Percentiles rank a stretch among this genome's conserved stretches.
Evolutionary conservation across 2,888 invertebrate genomes (phyloP).

Genomic region (Drosophila picticornis): DNA sequence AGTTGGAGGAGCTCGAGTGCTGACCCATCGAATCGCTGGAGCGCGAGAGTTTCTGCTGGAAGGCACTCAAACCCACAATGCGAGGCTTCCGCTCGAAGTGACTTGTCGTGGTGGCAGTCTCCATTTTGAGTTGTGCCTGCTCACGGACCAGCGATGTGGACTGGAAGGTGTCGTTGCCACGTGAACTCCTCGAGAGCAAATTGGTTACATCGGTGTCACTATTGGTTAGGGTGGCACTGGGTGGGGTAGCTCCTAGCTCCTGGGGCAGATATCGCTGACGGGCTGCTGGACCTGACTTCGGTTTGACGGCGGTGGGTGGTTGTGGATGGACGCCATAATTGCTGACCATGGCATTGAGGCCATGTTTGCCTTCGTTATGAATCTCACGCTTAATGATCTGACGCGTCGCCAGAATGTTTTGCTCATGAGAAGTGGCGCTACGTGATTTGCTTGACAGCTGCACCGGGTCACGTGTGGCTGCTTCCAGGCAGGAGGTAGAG

Average conservation of each 20-base stretch:
- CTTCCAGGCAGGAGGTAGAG: slow-evolving; percentile 67
- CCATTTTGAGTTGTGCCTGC: slow-evolving; percentile 57
- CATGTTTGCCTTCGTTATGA: slow-evolving; percentile 86
- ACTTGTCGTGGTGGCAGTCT: slow-evolving; percentile 40
- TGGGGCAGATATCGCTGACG: slow-evolving; percentile 87
- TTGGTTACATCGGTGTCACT: slow-evolving; percentile 49
- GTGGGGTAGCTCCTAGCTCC: slow-evolving; percentile 84
- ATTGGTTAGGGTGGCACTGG: neutral
- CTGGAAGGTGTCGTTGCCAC: slow-evolving; percentile 80
- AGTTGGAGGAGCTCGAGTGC: slow-evolving; percentile 70
- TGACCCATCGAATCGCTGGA: slow-evolving; percentile 83
- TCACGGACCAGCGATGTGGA: slow-evolving; percentile 82
- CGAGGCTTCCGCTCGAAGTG: slow-evolving; percentile 85
- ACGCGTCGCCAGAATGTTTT: slow-evolving; percentile 78
- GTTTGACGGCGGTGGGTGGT: slow-evolving; percentile 65
- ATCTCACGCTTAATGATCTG: slow-evolving; percentile 85
- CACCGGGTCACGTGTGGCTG: slow-evolving; percentile 51
- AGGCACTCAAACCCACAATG: slow-evolving; percentile 86
- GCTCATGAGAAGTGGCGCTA: slow-evolving; percentile 76
- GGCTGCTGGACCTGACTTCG: slow-evolving; percentile 86
- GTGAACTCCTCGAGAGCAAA: slow-evolving; percentile 65
- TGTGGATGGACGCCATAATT: slow-evolving; percentile 68
- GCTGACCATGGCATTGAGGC: slow-evolving; percentile 82
- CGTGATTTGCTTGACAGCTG: slow-evolving; percentile 57
- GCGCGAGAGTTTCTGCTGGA: slow-evolving; percentile 86